Base-by-base conservation (phyloP, 2,888 invertebrate genomes). In the Polyommatus iphigenia region DNA sequence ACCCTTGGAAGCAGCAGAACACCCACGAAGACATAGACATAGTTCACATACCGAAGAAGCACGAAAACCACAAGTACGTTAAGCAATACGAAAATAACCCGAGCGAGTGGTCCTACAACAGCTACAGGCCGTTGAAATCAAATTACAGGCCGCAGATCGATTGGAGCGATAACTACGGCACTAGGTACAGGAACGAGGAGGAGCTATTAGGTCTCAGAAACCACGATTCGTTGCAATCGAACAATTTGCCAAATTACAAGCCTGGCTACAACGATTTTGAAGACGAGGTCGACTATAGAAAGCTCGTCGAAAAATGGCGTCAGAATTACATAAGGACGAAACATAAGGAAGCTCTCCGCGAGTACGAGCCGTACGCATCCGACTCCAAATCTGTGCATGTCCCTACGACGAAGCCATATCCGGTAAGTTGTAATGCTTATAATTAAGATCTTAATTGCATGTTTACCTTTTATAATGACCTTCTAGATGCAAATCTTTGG, bases 121-220 rank as follows among this genome's bases (percentile, higher is more conserved):
- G 83, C 79, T 84, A 87, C 54, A 86, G 87, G 82, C 89, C 89
- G 18, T 83, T 87, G 76, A 89, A 88, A 83, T 79, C 82, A 20
- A 88, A 81, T 72, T 78, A 88, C 84, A 82, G 86, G 86, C 81
- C 83, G 79, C 50, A 88, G 82, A 78, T 77, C 15, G 91, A 91
- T 78, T 92, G 91, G 91, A 85, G 88, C 82, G 90, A 92, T 80
- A 83, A 84, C 72, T 81, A 85, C 32, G 86, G 84, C 54, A 89
- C 85, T 29, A 87, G 90, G 82, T 94, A 89, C 80, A 92, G 93
- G 83, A 89, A 91, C 0, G 94, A 94, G 84, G 94, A 94, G 83
- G 93, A 93, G 85, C 87, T 94, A 78, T 81, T 94, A 77, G 93
- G 88, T 29, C 85, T 94, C 8, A 87, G 93, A 84, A 94, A 89